Evolutionary conservation across 2,888 invertebrate genomes (phyloP).

Genomic region (Ophraella communa): DNA sequence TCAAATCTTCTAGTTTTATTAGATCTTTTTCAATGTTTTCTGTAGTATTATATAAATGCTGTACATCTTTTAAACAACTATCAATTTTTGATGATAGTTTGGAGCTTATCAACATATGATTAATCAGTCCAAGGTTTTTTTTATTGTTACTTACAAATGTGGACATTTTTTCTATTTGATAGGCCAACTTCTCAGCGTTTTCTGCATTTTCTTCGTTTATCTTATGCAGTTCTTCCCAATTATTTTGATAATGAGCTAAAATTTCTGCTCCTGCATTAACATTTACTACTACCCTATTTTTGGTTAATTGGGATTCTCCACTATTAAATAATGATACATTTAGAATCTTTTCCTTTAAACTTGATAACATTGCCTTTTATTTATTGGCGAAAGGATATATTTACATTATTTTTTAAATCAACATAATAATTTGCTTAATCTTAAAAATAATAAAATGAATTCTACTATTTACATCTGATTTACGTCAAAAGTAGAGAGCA

Average conservation of each 20-base stretch:
- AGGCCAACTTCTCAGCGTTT: constrained; percentile 65
- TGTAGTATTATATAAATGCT: constrained; percentile 65
- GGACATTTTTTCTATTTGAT: constrained; percentile 59
- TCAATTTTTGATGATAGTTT: constrained; percentile 59
- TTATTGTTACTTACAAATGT: constrained; percentile 48
- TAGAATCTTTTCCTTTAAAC: constrained; percentile 48
- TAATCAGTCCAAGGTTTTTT: constrained; percentile 49
- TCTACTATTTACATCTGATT: neutral
- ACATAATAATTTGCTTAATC: neutral
- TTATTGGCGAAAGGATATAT: neutral
- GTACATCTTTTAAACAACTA: constrained; percentile 63
- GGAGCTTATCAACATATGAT: constrained; percentile 49
- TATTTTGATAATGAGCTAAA: constrained; percentile 72
- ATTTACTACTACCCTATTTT: constrained; percentile 55
- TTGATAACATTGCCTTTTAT: constrained; percentile 43
- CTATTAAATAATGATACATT: constrained; percentile 45
- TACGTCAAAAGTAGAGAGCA: neutral
- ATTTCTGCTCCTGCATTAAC: constrained; percentile 72
- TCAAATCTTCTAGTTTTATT: constrained; percentile 70
- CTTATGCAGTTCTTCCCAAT: constrained; percentile 75
- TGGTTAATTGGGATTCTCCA: constrained; percentile 28
- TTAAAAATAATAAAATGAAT: too few relatives aligned
- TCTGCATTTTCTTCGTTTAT: constrained; percentile 73
- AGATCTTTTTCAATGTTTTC: constrained; percentile 71
- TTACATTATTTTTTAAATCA: neutral